A percentile compares a stretch with the other conserved stretches of the same genome.
Evolutionary conservation across 2,888 invertebrate species (phyloP).

Genomic region (Hyles lineata): DNA sequence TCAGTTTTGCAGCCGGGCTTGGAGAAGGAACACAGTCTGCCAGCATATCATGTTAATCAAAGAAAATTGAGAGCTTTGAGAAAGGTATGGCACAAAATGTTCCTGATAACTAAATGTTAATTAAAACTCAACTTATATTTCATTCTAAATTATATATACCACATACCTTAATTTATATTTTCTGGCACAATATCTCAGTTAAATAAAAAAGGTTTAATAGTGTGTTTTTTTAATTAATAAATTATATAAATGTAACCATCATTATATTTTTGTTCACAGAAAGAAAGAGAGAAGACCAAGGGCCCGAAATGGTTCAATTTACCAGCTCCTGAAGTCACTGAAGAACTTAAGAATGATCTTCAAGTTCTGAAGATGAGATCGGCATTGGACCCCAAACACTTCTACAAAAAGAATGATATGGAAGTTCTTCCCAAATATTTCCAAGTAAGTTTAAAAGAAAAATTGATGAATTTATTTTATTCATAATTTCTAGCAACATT

Average conservation of each 20-base stretch:
- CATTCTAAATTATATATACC: too few relatives aligned
- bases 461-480: too few relatives aligned
- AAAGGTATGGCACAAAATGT: conserved; percentile 69
- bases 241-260: background rate
- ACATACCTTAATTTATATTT: background rate
- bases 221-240: background rate
- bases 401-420: conserved; percentile 96
- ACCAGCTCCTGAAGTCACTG: conserved; percentile 94
- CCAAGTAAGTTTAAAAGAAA: conserved; percentile 84
- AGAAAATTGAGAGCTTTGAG: conserved; percentile 83
- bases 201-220: background rate
- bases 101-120: background rate
- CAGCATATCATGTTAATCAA: conserved; percentile 84
- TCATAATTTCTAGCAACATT: too few relatives aligned
- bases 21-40: conserved; percentile 86
- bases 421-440: conserved; percentile 96
- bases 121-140: too few relatives aligned
- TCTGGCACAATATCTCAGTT: too few relatives aligned
- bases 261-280: conserved; percentile 69
- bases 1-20: conserved; percentile 87
- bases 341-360: conserved; percentile 94
- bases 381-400: conserved; percentile 95
- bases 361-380: conserved; percentile 96
- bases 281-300: conserved; percentile 91
- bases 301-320: conserved; percentile 96